Percentiles rank a stretch among this genome's conserved stretches.
Conservation (phyloP, 2,797 vertebrate genomes). For the Cirrhinus mrigala region DNA sequence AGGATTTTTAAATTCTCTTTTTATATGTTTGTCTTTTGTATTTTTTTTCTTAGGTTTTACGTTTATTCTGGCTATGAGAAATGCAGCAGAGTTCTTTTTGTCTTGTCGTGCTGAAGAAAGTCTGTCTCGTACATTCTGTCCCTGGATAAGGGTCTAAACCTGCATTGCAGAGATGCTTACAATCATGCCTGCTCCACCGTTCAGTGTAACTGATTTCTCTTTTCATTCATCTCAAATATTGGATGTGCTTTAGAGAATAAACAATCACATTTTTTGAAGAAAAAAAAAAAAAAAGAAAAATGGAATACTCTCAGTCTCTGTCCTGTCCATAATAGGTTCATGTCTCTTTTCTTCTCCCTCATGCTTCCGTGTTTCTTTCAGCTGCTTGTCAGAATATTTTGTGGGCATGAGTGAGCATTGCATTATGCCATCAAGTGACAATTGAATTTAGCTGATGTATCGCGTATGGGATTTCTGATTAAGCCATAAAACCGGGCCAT, state of each 20-base stretch:
- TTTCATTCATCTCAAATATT: slow-evolving; percentile 78
- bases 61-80: slow-evolving; percentile 68
- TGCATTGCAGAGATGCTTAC: slow-evolving; percentile 65
- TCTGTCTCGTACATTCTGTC: slow-evolving; percentile 57
- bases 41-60: slow-evolving; percentile 61
- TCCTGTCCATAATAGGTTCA: background rate
- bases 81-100: slow-evolving; percentile 61
- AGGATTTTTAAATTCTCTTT: slow-evolving; percentile 62
- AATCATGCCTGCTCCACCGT: slow-evolving; percentile 77
- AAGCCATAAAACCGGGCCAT: slow-evolving; percentile 30
- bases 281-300: background rate
- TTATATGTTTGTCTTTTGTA: slow-evolving; percentile 59
- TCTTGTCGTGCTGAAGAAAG: slow-evolving; percentile 62
- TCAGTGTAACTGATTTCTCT: slow-evolving; percentile 74
- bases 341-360: slow-evolving; percentile 14
- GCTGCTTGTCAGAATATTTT: slow-evolving; percentile 4
- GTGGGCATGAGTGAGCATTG: background rate
- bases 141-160: slow-evolving; percentile 55
- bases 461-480: slow-evolving; percentile 30
- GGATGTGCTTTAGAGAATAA: slow-evolving; percentile 84
- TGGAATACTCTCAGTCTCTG: background rate
- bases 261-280: slow-evolving; percentile 72
- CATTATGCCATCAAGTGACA: slow-evolving; percentile 2
- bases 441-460: slow-evolving; percentile 45
- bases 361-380: slow-evolving; percentile 14